phyloP scores from a whole-genome alignment of 1,140 invertebrate genomes.

The Zaprionus inermis region DNA sequence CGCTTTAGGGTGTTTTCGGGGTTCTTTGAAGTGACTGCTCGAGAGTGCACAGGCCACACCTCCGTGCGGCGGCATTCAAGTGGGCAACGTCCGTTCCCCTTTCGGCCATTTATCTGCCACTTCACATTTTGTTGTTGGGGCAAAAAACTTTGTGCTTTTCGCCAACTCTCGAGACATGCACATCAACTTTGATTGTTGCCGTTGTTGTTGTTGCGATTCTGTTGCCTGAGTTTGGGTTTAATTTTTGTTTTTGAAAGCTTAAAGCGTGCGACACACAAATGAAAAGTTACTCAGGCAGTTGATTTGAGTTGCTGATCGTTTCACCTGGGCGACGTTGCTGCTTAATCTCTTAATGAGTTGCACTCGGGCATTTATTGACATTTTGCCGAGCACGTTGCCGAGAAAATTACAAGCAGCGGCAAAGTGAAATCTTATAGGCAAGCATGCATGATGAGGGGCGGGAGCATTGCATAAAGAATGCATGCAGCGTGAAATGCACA shows the following conservation, averaged over 20 bases:
- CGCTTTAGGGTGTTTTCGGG: constrained; percentile 17
- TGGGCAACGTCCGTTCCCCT: constrained; percentile 37
- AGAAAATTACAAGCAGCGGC: constrained; percentile 17
- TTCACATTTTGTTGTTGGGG: constrained; percentile 61
- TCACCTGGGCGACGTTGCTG: constrained; percentile 47
- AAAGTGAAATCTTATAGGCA: constrained; percentile 67
- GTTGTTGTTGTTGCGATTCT: constrained; percentile 49
- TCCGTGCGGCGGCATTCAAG: constrained; percentile 47
- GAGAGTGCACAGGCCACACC: constrained; percentile 32
- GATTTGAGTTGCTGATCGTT: constrained; percentile 34
- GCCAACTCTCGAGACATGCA: constrained; percentile 62
- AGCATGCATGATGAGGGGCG: constrained; percentile 10
- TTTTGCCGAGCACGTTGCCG: constrained; percentile 47
- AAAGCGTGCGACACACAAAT: constrained; percentile 16
- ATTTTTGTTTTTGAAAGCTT: constrained; percentile 18
- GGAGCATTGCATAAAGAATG: constrained; percentile 62
- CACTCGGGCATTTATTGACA: constrained; percentile 75
- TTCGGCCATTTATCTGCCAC: constrained; percentile 65
- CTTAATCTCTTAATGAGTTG: constrained; percentile 80
- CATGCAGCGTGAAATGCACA: constrained; percentile 76
- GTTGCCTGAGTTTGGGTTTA: not conserved
- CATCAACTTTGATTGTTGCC: constrained; percentile 65
- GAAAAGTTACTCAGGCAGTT: constrained; percentile 34
- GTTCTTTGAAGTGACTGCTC: constrained; percentile 24
- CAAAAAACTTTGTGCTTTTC: constrained; percentile 60